Base-by-base conservation (phyloP, 2,888 invertebrate species). In the Xestia c-nigrum region DNA sequence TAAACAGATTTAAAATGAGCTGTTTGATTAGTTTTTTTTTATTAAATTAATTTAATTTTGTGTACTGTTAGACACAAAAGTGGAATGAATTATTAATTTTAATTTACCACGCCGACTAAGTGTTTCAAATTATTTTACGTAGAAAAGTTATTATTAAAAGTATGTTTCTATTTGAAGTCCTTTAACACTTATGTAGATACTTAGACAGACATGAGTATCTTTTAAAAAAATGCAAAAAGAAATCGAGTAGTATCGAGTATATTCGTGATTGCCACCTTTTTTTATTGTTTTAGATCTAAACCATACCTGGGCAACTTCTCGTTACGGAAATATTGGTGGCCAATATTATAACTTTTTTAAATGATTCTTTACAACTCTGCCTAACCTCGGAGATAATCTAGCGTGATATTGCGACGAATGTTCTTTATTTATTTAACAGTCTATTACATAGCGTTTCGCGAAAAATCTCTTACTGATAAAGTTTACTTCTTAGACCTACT, bases 381-480 rank as follows among this genome's bases (percentile, higher is more conserved):
- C 31, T 31, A 31, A 31, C 31, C 31, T 31, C 31, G 31, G 3
- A 31, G 31, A 31, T 31, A 31, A 31, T 31, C 31, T 2, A 43
- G 43, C 43, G 43, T 40, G 7, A 6, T 9, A 9, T 10, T 43
- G 9, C 10, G 9, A 10, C 9, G 9, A 43, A 9, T 43, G 43
- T 43, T 43, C 43, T 43, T 9, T 43, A 43, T 43, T 10, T 43
- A 43, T 0, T 1, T 1, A 31, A 43, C 43, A 43, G 9, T 43
- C 10, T 43, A 10, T 43, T 43, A n/a, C 9, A 57, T 57, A 50
- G 3, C 65, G 12, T 31, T 61, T 55, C 16, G 19, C 24, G 0
- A n/a, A 24, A 14, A 63, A 43, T 55, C 12, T 40, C n/a, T 21
- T 24, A 31, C 14, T 19, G 46, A 76, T 76, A 52, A 82, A 46